phyloP scores from a whole-genome alignment of 2,113 vertebrate genomes.

The Nycticryphes semicollaris region DNA sequence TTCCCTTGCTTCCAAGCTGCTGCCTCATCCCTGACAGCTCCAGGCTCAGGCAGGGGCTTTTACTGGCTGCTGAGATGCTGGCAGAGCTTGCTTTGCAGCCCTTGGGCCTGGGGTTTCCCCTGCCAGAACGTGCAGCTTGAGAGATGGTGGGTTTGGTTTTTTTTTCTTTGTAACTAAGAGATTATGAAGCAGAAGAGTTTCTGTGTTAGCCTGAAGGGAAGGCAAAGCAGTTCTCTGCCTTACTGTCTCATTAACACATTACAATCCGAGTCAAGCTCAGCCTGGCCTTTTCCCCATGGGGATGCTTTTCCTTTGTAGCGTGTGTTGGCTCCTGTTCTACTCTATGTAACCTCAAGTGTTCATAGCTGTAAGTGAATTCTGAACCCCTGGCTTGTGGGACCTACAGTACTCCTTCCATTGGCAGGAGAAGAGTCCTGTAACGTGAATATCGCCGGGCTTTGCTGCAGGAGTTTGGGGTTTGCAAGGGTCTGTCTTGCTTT shows the following conservation, averaged over 20 bases:
- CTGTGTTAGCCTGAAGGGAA: conserved; percentile 26
- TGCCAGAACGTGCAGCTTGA: background rate
- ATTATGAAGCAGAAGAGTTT: background rate
- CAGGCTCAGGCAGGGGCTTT: conserved; percentile 13
- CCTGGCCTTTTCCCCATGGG: background rate
- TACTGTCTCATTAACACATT: background rate
- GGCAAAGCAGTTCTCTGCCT: background rate
- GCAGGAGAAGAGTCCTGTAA: background rate
- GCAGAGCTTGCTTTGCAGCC: background rate
- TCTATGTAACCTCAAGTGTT: background rate
- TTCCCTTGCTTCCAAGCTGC: background rate
- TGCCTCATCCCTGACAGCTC: background rate
- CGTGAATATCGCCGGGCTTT: rapidly evolving
- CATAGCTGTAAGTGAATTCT: background rate
- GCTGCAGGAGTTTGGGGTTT: background rate
- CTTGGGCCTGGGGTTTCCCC: conserved; percentile 12
- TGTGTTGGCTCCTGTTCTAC: background rate
- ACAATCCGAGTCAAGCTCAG: background rate
- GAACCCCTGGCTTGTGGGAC: background rate
- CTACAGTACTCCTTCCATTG: background rate
- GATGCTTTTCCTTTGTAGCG: background rate
- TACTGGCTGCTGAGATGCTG: conserved; percentile 35
- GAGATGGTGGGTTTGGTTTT: background rate
- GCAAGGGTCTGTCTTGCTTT: background rate
- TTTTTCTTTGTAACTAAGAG: background rate